A percentile compares a stretch with the other conserved stretches of the same genome.
These are phyloP conservation scores for Oenanthe melanoleuca DNA, from an alignment of 2,113 vertebrate species.

Conservation along the genomic window DNA sequence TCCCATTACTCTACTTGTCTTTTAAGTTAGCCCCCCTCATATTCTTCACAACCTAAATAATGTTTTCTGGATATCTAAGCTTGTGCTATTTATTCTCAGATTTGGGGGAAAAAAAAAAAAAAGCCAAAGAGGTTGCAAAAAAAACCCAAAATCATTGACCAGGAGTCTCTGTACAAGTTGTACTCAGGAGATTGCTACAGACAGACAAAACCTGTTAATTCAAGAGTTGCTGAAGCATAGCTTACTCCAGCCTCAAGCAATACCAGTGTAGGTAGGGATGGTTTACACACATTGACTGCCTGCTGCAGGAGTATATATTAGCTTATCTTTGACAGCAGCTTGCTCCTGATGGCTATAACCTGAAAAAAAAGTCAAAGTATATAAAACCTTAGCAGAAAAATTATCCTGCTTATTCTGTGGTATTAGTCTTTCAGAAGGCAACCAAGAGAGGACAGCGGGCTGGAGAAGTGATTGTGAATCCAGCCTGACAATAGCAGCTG, in stretches of 20 bases:
- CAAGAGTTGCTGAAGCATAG: conserved; percentile 49
- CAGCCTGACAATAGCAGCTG: not conserved
- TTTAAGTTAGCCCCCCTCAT: not conserved
- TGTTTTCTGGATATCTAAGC: not conserved
- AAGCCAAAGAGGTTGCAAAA: not conserved
- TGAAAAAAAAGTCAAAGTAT: conserved; percentile 14
- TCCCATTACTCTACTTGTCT: not conserved
- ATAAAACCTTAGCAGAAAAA: conserved; percentile 41
- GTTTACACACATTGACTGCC: conserved; percentile 13
- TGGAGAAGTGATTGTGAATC: not conserved
- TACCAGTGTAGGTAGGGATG: conserved; percentile 31
- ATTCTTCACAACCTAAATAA: not conserved
- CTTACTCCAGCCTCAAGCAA: conserved; percentile 55
- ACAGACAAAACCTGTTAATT: conserved; percentile 65
- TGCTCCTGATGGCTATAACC: conserved; percentile 51
- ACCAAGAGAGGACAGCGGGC: not conserved
- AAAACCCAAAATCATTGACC: not conserved
- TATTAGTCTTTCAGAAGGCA: not conserved
- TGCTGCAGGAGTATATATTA: conserved; percentile 40
- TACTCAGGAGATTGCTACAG: conserved; percentile 11
- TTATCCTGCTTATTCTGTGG: not conserved
- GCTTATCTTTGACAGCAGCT: conserved; percentile 63
- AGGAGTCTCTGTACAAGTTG: not conserved
- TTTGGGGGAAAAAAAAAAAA: not conserved
- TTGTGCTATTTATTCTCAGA: not conserved